Conservation (phyloP, 1,140 invertebrate species). For the Ctenoplectra terminalis region DNA sequence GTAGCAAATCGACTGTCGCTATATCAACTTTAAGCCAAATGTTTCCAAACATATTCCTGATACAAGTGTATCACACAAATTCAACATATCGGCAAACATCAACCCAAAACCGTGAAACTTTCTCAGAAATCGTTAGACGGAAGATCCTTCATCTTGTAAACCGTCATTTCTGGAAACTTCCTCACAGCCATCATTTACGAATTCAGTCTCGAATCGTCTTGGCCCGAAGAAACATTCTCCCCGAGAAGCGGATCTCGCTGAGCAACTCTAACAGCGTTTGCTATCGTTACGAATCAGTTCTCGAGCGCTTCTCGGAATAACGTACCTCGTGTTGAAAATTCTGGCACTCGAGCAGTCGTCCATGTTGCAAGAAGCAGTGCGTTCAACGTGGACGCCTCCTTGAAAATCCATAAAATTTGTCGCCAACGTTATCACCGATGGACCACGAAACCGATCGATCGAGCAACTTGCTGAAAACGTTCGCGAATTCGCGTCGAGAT, state of each 20-base stretch:
- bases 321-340: slow-evolving; percentile 28
- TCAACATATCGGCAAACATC: background rate
- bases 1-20: no score
- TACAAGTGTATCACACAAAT: background rate
- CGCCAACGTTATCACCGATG: background rate
- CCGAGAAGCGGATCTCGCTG: background rate
- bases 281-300: background rate
- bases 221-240: background rate
- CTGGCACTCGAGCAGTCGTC: background rate
- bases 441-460: background rate
- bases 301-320: background rate
- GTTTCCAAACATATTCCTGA: background rate
- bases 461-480: no score
- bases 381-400: background rate
- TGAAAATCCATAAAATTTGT: background rate
- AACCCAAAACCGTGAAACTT: slow-evolving; percentile 7
- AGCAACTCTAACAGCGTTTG: background rate
- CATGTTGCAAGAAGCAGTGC: background rate
- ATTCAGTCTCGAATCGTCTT: background rate
- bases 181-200: background rate
- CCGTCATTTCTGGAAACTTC: background rate
- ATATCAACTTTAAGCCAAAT: background rate
- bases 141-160: background rate
- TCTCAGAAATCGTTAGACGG: background rate
- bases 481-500: background rate